Base-by-base conservation (phyloP, 2,113 vertebrate species). In the Poecile atricapillus region DNA sequence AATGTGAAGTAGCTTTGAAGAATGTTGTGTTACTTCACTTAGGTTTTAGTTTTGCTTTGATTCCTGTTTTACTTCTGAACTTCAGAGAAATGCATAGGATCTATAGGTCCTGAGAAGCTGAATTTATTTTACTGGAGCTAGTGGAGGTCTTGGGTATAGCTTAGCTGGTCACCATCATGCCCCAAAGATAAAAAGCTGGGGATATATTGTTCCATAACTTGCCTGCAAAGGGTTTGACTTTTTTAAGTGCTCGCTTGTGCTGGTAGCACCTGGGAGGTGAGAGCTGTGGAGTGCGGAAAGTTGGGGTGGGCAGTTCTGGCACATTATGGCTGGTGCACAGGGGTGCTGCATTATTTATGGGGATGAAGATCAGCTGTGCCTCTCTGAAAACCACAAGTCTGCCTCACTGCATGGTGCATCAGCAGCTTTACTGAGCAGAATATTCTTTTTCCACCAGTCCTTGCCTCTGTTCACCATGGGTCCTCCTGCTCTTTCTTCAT, bases 61-160 rank as follows among this genome's bases (percentile, higher is more conserved):
- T 60, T 81, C 4, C 11, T 71, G 5, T 31, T 37, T 52, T 81
- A 41, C 24, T 76, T 49, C 46, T 41, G 22, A 18, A n/a, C 17
- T 62, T 47, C 20, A 78, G 43, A 74, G 80, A 73, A 31, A 18
- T 35, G 24, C 2, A 4, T 60, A 37, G 11, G 14, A 18, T 30
- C 13, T 52, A 2, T 17, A 30, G 9, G 15, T 70, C 37, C 47
- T 31, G 24, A 87, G 47, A 87, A 81, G 28, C 7, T n/a, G 15
- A 24, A 23, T 69, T 86, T 73, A 23, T 49, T 92, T 75, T 73
- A 25, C 11, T n/a, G 37, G n/a, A 84, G 35, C 15, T 47, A 41
- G 15, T 0, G 0, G 33, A 73, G 22, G 6, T 76, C 46, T 84
- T 1, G 0, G 5, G 8, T 88, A 13, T 53, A 28, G 53, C 27